These are phyloP conservation scores for Phenacoccus solenopsis DNA, from an alignment of 1,140 invertebrate species.

Conservation along the genomic window DNA sequence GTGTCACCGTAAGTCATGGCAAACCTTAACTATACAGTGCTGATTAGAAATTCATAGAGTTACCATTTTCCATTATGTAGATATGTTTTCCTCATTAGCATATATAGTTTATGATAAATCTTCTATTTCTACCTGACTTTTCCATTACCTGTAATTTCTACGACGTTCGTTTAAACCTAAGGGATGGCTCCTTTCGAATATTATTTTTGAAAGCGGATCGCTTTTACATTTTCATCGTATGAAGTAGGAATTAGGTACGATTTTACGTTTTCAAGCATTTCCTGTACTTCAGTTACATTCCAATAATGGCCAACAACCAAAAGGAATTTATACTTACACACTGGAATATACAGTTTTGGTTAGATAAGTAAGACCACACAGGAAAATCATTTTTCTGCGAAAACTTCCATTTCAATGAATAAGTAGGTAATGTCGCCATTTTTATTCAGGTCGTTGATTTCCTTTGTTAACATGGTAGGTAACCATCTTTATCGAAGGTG, in stretches of 20 bases:
- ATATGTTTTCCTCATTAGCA: neutral
- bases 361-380: too few species aligned
- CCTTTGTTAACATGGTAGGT: neutral
- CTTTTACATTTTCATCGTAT: too few species aligned
- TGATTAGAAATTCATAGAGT: constrained; percentile 3
- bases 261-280: too few species aligned
- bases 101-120: neutral
- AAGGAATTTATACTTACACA: too few species aligned
- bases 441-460: neutral
- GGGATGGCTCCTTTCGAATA: too few species aligned
- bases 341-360: too few species aligned
- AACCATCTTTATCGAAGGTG: too few species aligned
- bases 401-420: neutral
- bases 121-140: neutral
- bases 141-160: neutral
- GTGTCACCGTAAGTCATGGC: neutral
- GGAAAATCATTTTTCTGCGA: neutral
- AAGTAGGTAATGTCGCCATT: neutral
- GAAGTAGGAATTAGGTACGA: too few species aligned
- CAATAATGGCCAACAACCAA: too few species aligned
- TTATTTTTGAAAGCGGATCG: too few species aligned
- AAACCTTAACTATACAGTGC: neutral
- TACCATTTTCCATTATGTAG: neutral
- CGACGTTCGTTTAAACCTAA: too few species aligned
- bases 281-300: too few species aligned